These are phyloP conservation scores for Avahi laniger DNA, from an alignment of 2,797 vertebrate species.

Conservation along the genomic window DNA sequence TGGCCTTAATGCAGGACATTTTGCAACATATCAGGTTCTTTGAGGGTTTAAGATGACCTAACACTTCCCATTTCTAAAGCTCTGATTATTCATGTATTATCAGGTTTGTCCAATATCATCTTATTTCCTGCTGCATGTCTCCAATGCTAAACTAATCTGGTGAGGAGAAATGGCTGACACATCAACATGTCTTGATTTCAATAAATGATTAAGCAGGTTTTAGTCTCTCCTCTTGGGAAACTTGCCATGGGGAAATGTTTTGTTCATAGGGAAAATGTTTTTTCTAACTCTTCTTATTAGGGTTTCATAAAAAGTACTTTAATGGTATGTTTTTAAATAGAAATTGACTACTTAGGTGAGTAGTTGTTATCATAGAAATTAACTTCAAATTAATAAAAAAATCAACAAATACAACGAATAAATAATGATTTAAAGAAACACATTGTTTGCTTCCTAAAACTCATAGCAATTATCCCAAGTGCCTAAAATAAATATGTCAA, in stretches of 20 bases:
- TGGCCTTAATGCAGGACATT: not conserved
- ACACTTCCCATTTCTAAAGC: not conserved
- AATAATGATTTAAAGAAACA: not conserved
- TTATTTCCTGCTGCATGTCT: not conserved
- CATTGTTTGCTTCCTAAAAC: not conserved
- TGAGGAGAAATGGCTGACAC: not conserved
- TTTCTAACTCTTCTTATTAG: not conserved
- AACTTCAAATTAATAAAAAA: slow-evolving; percentile 5
- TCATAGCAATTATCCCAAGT: not conserved
- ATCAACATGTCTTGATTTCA: not conserved
- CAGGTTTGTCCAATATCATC: not conserved
- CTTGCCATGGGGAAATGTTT: not conserved
- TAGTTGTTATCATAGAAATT: not conserved
- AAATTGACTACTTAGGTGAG: not conserved
- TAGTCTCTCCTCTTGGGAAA: not conserved
- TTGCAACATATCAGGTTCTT: not conserved
- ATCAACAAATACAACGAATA: not conserved
- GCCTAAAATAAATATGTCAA: not conserved
- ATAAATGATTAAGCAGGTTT: not conserved
- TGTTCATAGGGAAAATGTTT: not conserved
- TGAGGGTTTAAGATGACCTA: not conserved
- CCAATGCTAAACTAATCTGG: not conserved
- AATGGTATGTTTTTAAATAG: not conserved
- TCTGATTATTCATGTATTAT: not conserved
- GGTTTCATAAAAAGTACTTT: not conserved